These are phyloP conservation scores for Colostygia pectinataria DNA, from an alignment of 2,888 invertebrate species.

Conservation along the genomic window DNA sequence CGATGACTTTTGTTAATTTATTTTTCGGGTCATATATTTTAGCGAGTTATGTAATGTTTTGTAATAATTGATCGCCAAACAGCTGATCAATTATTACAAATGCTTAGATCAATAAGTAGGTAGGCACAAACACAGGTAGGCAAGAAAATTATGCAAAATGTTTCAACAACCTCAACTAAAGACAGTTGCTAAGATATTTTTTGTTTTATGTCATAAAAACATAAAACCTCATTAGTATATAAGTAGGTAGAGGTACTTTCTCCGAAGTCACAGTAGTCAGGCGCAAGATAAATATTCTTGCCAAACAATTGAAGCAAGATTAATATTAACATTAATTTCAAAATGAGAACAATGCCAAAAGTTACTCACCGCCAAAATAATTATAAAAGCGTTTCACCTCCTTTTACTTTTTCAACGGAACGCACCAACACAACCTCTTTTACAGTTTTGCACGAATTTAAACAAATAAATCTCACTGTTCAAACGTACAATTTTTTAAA, in stretches of 20 bases:
- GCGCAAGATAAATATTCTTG: not conserved
- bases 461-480: constrained; percentile 30
- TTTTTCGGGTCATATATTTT: constrained; percentile 25
- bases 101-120: no score
- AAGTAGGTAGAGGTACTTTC: constrained; percentile 1
- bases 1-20: constrained; percentile 22
- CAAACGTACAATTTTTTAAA: constrained; percentile 24
- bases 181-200: no score
- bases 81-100: not conserved
- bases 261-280: not conserved
- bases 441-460: constrained; percentile 41
- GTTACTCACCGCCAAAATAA: constrained; percentile 56
- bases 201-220: no score
- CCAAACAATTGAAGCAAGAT: constrained; percentile 3
- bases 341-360: constrained; percentile 15
- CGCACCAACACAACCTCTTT: constrained; percentile 25
- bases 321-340: constrained; percentile 4
- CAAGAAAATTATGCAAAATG: not conserved
- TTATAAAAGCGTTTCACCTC: constrained; percentile 63
- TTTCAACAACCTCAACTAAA: no score
- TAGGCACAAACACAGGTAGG: no score
- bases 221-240: no score
- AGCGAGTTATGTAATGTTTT: constrained; percentile 17
- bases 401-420: constrained; percentile 62
- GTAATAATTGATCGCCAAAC: constrained; percentile 12